Evolutionary conservation across 2,113 vertebrate genomes (phyloP).

Genomic region (Delphinus delphis): DNA sequence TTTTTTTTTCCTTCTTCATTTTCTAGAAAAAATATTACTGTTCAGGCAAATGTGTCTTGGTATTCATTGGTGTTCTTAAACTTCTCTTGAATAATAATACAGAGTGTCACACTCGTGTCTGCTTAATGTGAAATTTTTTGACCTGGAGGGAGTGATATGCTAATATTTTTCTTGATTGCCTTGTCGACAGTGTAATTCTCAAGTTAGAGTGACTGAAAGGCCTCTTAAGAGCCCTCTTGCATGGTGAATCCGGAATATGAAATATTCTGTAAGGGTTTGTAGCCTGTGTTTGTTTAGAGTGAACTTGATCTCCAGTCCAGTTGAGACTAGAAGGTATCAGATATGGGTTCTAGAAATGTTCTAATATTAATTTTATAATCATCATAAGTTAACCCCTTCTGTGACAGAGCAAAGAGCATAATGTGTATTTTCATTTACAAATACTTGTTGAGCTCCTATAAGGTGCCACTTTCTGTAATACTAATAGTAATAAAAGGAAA

Average conservation of each 20-base stretch:
- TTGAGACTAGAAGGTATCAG: not conserved
- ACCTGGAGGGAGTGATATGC: not conserved
- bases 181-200: not conserved
- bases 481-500: not conserved
- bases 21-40: not conserved
- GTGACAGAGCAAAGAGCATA: not conserved
- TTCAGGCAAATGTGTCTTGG: not conserved
- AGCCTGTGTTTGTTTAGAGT: not conserved
- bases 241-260: not conserved
- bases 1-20: not conserved
- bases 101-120: not conserved
- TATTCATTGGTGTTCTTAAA: not conserved
- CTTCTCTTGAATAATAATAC: not conserved
- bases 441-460: not conserved
- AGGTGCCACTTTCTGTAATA: not conserved
- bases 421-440: not conserved
- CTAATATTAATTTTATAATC: not conserved
- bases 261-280: not conserved
- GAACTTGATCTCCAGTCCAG: not conserved
- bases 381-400: not conserved
- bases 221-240: not conserved
- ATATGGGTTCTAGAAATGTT: not conserved
- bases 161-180: conserved; percentile 13
- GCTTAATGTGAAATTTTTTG: not conserved
- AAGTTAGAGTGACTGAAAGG: not conserved